Percentiles rank a stretch among this genome's conserved stretches.
Evolutionary conservation across 2,888 invertebrate species (phyloP).

Genomic region (Drosophila neonasuta): DNA sequence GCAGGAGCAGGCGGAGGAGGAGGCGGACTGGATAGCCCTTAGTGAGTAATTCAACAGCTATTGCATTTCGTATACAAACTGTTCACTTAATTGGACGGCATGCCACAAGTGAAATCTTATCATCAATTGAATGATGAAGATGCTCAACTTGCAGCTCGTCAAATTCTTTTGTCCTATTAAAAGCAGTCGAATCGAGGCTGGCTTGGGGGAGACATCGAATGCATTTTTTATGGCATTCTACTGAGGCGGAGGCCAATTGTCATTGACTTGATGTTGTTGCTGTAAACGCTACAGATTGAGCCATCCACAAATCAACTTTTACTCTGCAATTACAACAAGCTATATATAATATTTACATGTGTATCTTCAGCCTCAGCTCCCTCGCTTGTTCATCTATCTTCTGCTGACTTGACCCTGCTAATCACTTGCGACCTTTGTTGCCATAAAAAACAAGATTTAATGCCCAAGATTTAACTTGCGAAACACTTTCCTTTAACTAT

Average conservation of each 20-base stretch:
- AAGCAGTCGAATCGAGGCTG: background rate
- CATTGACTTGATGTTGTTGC: constrained; percentile 42
- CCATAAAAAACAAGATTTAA: constrained; percentile 23
- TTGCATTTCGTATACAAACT: constrained; percentile 5
- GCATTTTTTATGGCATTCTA: constrained; percentile 37
- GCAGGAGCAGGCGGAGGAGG: constrained; percentile 53
- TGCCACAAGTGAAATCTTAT: constrained; percentile 67
- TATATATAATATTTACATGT: constrained; percentile 8
- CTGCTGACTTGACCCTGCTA: constrained; percentile 23
- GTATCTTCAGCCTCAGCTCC: background rate
- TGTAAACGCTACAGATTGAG: constrained; percentile 37
- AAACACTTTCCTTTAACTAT: constrained; percentile 4
- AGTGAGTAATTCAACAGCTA: constrained; percentile 60
- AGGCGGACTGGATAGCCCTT: constrained; percentile 64
- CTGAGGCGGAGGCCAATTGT: constrained; percentile 51
- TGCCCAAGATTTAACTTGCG: background rate
- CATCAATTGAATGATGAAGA: constrained; percentile 66
- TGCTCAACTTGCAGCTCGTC: constrained; percentile 51
- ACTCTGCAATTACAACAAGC: constrained; percentile 30
- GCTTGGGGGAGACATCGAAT: background rate
- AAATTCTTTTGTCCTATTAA: constrained; percentile 56
- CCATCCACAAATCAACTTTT: constrained; percentile 50
- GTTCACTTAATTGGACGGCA: constrained; percentile 45
- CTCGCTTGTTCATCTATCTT: background rate
- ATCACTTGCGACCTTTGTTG: constrained; percentile 28